Evolutionary conservation across 2,797 vertebrate species (phyloP).

Genomic region (Chanos chanos): DNA sequence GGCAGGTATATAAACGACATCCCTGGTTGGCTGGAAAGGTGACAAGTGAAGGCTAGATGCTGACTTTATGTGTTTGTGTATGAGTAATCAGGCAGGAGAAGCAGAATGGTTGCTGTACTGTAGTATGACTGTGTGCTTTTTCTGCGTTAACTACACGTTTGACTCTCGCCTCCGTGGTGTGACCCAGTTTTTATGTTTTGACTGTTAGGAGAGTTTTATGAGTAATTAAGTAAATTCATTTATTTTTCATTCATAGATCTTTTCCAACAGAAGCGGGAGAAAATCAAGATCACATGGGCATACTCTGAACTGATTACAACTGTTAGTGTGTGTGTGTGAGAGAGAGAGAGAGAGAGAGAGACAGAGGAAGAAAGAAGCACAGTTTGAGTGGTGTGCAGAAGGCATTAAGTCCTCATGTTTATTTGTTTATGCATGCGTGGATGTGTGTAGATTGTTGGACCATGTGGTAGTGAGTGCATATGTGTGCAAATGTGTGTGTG

Average conservation of each 20-base stretch:
- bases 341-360: neutral
- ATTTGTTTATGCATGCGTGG: neutral
- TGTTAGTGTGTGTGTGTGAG: constrained; percentile 1
- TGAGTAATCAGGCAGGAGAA: too few relatives aligned
- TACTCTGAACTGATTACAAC: neutral
- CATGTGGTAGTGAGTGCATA: neutral
- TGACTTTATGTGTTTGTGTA: too few relatives aligned
- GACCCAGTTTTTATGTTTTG: constrained; percentile 31
- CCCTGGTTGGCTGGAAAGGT: too few relatives aligned
- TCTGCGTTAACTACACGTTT: constrained; percentile 20
- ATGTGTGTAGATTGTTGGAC: constrained; percentile 12
- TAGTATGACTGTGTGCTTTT: too few relatives aligned
- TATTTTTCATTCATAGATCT: constrained; percentile 32
- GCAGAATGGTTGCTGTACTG: neutral
- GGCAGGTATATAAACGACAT: too few relatives aligned
- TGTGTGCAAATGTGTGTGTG: constrained; percentile 4
- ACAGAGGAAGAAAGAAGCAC: neutral
- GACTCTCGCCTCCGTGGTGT: constrained; percentile 20
- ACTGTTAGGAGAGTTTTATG: constrained; percentile 27
- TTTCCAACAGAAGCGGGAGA: constrained; percentile 6
- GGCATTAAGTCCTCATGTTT: constrained; percentile 10
- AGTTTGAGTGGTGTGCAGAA: too few relatives aligned
- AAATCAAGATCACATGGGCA: constrained; percentile 7
- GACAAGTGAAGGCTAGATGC: too few relatives aligned
- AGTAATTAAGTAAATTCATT: constrained; percentile 39